phyloP scores from a whole-genome alignment of 2,888 invertebrate genomes.

The Creontiades dilutus region DNA sequence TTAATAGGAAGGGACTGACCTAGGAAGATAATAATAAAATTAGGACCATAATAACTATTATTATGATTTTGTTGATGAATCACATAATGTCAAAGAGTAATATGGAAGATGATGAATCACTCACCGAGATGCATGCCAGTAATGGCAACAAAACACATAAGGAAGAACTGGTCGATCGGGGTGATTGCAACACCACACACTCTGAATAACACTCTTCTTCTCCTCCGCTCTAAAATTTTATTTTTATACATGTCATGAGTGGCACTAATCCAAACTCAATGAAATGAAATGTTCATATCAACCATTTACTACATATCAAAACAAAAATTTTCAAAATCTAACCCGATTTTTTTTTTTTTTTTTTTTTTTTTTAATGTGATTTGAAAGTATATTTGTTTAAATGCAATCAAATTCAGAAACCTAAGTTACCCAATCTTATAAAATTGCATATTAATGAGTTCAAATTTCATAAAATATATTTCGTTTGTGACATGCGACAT shows the following conservation, averaged over 20 bases:
- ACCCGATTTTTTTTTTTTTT: too few species aligned
- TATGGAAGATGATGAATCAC: neutral
- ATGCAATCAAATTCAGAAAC: too few species aligned
- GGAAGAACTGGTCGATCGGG: neutral
- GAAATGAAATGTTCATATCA: too few species aligned
- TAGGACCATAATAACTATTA: neutral
- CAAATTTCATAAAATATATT: too few species aligned
- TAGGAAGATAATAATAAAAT: neutral
- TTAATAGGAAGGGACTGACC: constrained; percentile 1
- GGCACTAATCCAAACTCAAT: too few species aligned
- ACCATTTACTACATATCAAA: too few species aligned
- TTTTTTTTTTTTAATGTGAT: too few species aligned
- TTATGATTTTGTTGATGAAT: neutral
- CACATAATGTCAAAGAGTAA: neutral
- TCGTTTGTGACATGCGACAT: neutral
- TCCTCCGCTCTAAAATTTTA: neutral
- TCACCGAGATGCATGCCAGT: neutral
- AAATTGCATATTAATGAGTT: too few species aligned
- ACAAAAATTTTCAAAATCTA: too few species aligned
- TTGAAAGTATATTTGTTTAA: too few species aligned
- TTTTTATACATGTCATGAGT: too few species aligned
- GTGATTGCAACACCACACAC: neutral
- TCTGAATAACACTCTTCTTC: neutral
- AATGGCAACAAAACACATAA: neutral
- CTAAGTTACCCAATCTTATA: too few species aligned